These are phyloP conservation scores for Pristionchus japonicus DNA, from an alignment of 2,888 invertebrate genomes.

Conservation along the genomic window DNA sequence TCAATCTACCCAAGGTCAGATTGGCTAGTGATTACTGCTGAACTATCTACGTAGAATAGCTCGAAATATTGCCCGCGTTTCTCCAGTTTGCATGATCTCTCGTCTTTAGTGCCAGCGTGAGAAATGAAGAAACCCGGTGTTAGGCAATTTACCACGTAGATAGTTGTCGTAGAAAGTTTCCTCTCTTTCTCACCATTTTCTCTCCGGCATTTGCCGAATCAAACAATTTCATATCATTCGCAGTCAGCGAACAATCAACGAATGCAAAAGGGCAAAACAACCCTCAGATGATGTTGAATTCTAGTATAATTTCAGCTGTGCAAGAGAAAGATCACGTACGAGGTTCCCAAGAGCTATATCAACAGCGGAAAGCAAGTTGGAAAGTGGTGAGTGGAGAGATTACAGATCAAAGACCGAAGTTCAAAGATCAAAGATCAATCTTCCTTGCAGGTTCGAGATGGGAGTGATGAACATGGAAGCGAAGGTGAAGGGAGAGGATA, in stretches of 20 bases:
- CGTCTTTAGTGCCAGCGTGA: too few relatives aligned
- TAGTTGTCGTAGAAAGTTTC: background rate
- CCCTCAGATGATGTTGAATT: background rate
- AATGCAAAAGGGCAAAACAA: background rate
- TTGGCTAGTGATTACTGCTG: background rate
- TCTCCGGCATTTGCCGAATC: background rate
- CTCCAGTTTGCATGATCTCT: too few relatives aligned
- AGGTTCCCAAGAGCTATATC: slow-evolving; percentile 44
- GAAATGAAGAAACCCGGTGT: too few relatives aligned
- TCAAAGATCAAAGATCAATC: background rate
- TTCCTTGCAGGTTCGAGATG: background rate
- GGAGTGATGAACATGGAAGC: slow-evolving; percentile 43
- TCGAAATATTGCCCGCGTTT: too few relatives aligned
- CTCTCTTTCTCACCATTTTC: background rate
- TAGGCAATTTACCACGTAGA: too few relatives aligned
- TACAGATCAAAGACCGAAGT: background rate
- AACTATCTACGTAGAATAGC: background rate
- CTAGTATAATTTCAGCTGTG: slow-evolving; percentile 32
- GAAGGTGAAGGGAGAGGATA: slow-evolving; percentile 32
- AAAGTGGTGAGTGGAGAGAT: background rate
- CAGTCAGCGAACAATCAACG: background rate
- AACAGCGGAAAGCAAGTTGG: slow-evolving; percentile 32
- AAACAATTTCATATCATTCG: slow-evolving; percentile 1
- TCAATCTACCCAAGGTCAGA: slow-evolving; percentile 31
- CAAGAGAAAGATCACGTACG: slow-evolving; percentile 47